Conservation (phyloP, 2,888 invertebrate species). For the Apamea sordens region DNA sequence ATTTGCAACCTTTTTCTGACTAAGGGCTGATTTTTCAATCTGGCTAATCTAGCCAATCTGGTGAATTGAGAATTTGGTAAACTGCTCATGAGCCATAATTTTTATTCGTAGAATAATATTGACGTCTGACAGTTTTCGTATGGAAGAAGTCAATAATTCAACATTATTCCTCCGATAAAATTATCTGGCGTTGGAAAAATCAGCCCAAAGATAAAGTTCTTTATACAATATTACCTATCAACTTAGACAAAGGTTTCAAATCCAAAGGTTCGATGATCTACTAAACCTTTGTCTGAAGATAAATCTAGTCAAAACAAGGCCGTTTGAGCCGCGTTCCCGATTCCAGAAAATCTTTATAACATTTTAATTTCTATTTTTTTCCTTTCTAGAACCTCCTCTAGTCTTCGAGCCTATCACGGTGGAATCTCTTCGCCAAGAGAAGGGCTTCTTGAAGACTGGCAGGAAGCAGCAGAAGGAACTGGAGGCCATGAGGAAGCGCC, state of each 20-base stretch:
- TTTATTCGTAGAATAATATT: too few species aligned
- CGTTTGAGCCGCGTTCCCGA: not conserved
- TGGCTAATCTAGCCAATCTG: too few species aligned
- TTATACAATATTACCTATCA: not conserved
- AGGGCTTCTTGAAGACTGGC: conserved; percentile 97
- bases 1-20: not conserved
- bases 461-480: conserved; percentile 99
- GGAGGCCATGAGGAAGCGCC: conserved; percentile 97
- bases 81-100: too few species aligned
- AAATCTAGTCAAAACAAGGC: not conserved
- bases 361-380: not conserved
- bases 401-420: conserved; percentile 98
- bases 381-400: conserved; percentile 90
- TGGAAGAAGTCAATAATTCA: too few species aligned
- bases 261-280: not conserved
- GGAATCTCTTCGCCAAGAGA: conserved; percentile 96
- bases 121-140: too few species aligned
- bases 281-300: not conserved
- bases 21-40: too few species aligned
- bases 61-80: too few species aligned
- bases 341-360: not conserved
- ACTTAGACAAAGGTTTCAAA: not conserved
- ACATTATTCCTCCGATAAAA: too few species aligned
- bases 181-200: too few species aligned
- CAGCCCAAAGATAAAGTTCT: not conserved